These are phyloP conservation scores for Rhombomys opimus DNA, from an alignment of 2,113 vertebrate genomes.

Conservation along the genomic window DNA sequence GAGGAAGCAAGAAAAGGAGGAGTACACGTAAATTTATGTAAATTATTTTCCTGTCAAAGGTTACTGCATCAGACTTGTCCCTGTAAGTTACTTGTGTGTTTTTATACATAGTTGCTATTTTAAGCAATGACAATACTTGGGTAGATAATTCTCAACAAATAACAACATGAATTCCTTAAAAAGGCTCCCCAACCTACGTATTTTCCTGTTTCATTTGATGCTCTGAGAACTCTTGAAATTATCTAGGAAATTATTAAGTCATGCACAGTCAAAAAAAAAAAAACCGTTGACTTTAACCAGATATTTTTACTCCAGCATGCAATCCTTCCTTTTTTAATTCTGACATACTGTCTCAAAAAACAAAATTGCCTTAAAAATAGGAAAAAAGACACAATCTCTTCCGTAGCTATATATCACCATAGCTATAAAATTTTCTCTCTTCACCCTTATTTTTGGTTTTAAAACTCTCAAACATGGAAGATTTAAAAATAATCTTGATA, in stretches of 20 bases:
- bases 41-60: not conserved
- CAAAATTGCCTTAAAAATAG: not conserved
- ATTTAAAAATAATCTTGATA: not conserved
- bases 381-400: not conserved
- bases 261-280: not conserved
- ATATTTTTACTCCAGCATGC: not conserved
- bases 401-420: not conserved
- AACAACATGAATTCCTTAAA: not conserved
- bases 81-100: not conserved
- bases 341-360: not conserved
- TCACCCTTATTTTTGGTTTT: not conserved
- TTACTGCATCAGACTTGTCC: not conserved
- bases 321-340: not conserved
- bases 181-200: not conserved
- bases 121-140: conserved; percentile 17
- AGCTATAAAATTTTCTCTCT: not conserved
- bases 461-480: conserved; percentile 7
- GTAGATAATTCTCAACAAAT: not conserved
- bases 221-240: conserved; percentile 21
- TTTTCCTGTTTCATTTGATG: not conserved
- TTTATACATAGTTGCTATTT: conserved; percentile 41
- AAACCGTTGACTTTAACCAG: not conserved
- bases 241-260: not conserved
- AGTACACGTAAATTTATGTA: not conserved
- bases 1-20: not conserved